Evolutionary conservation across 1,140 invertebrate genomes (phyloP).

Genomic region (Drosophila pruinosa): DNA sequence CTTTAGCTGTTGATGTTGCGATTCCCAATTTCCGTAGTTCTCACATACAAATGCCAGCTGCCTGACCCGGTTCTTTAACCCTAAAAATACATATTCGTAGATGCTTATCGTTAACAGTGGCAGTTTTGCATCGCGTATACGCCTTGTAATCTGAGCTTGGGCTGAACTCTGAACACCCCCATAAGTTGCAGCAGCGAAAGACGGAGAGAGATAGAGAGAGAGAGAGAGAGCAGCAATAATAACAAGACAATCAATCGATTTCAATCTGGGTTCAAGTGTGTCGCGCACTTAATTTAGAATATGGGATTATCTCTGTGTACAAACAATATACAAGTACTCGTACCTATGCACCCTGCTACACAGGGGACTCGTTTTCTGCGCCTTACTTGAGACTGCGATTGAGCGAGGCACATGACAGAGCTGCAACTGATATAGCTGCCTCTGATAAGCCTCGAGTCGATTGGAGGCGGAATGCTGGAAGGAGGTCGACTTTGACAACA

Average conservation of each 20-base stretch:
- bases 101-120: neutral
- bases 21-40: neutral
- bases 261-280: constrained; percentile 44
- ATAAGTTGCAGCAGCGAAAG: neutral
- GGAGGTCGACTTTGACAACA: constrained; percentile 26
- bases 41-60: neutral
- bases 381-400: neutral
- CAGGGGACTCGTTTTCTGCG: constrained; percentile 4
- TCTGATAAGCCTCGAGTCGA: constrained; percentile 51
- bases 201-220: neutral
- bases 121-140: neutral
- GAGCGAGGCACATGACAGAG: neutral
- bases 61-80: constrained; percentile 8
- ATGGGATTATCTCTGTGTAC: constrained; percentile 10
- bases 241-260: constrained; percentile 47
- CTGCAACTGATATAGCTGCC: constrained; percentile 1
- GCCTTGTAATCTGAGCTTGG: constrained; percentile 4
- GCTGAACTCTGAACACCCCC: constrained; percentile 41
- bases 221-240: neutral
- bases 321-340: neutral
- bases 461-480: neutral
- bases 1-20: too few species aligned
- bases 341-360: neutral
- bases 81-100: neutral
- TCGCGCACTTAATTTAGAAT: constrained; percentile 46